Percentiles rank a stretch among this genome's conserved stretches.
Conservation (phyloP, 2,113 vertebrate species). For the Chlorodrepanis virens region DNA sequence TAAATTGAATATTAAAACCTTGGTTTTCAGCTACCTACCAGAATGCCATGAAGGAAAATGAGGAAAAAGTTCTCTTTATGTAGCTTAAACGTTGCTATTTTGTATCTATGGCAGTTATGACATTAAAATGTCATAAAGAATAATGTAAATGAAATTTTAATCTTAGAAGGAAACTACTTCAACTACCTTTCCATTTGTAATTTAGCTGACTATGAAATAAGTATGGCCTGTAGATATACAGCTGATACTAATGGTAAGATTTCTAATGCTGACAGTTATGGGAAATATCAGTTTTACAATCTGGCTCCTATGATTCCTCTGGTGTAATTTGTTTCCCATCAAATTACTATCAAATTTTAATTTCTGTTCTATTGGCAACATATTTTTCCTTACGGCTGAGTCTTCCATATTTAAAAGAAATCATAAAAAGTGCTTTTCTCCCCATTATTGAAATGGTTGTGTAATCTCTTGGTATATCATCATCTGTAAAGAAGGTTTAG, state of each 20-base stretch:
- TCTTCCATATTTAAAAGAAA: constrained; percentile 7
- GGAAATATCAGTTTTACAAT: constrained; percentile 33
- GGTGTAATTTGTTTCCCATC: background rate
- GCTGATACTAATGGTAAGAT: background rate
- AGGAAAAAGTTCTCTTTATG: background rate
- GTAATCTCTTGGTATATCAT: constrained; percentile 6
- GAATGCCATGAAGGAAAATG: background rate
- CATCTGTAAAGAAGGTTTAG: constrained; percentile 37
- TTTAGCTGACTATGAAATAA: background rate
- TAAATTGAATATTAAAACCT: background rate
- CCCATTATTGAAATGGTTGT: constrained; percentile 26
- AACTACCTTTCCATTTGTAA: background rate
- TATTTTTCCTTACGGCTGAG: background rate
- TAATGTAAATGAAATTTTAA: background rate
- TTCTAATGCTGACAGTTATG: background rate
- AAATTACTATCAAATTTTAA: constrained; percentile 46
- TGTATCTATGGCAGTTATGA: background rate
- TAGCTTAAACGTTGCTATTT: background rate
- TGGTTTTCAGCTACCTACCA: background rate
- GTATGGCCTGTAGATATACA: background rate
- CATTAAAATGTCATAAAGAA: background rate
- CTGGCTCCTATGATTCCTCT: constrained; percentile 37
- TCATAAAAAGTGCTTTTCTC: background rate
- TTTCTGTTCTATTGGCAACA: constrained; percentile 22
- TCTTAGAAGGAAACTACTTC: background rate